A percentile compares a stretch with the other conserved stretches of the same genome.
Evolutionary conservation across 2,113 vertebrate species (phyloP).

Genomic region (Petaurus breviceps): DNA sequence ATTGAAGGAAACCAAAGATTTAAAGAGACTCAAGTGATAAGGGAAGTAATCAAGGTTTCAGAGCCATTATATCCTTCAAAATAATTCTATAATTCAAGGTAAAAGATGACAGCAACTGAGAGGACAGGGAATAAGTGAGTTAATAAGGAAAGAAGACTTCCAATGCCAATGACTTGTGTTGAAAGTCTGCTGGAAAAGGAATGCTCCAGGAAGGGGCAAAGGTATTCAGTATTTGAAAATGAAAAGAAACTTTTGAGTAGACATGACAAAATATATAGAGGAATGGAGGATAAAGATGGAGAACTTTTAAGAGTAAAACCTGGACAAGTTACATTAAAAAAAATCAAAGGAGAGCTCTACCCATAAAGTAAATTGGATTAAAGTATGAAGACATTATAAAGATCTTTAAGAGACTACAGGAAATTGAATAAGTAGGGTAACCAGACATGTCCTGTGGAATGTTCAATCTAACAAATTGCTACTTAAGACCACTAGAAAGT

Average conservation of each 20-base stretch:
- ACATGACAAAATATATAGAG: background rate
- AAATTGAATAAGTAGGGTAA: background rate
- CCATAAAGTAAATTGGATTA: background rate
- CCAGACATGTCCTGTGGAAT: background rate
- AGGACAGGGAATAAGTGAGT: background rate
- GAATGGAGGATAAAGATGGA: background rate
- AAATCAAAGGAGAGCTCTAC: background rate
- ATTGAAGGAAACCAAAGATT: background rate
- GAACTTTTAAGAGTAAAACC: background rate
- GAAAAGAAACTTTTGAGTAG: background rate
- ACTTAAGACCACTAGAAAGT: background rate
- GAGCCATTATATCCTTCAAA: background rate
- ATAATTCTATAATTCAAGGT: background rate
- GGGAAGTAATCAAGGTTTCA: background rate
- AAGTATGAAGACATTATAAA: background rate
- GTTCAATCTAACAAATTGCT: background rate
- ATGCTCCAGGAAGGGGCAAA: background rate
- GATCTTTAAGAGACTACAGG: background rate
- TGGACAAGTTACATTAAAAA: background rate
- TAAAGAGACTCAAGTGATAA: background rate
- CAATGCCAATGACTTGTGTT: background rate
- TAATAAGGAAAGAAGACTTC: background rate
- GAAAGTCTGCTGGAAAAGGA: background rate
- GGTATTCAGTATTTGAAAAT: background rate
- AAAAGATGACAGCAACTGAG: background rate